Evolutionary conservation across 2,797 vertebrate genomes (phyloP), one percentile per base, ranked within the genome.

Genomic region (Cossypha caffra): DNA sequence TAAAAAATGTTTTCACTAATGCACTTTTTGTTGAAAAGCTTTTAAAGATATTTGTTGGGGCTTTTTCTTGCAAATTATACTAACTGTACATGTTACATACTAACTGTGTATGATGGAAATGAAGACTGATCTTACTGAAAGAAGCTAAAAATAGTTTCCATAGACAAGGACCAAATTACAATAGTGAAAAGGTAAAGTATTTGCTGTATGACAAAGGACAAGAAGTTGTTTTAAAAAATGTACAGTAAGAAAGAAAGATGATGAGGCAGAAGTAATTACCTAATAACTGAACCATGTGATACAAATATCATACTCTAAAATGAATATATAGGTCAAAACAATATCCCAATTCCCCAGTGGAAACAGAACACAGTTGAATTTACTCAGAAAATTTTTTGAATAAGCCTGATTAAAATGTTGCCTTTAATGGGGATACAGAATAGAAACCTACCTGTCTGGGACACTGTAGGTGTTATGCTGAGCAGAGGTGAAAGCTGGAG

Each of bases 401-500:
- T 24, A 69, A 51, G 20, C 5, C 18, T 12, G 6, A 23, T 47
- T 16, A 31, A 51, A 76, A 63, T 23, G 18, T 3, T 42, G 5
- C 7, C 31, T 85, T 58, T 38, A 77, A 31, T n/a, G 21, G 29
- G 14, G 18, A 24, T n/a, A 58, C 57, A 80, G 58, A 86, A 83
- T 35, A 54, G 43, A 58, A 93, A 79, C 88, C 48, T 91, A 99
- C 99, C 99, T 99, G 98, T 99, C 99, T 9, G 99, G 98, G 96
- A 99, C 97, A 80, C 98, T 98, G 98, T 98, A 99, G 84, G 98
- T 98, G 92, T 97, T 99, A 91, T 98, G 98, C 40, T 97, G 98
- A 69, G 98, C 97, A 94, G 98, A 98, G 94, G 98, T 97, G 95
- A 99, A 99, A 78, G 98, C 92, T 73, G 98, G 98, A 72, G 98